Conservation (phyloP, 2,797 vertebrate genomes). For the Pseudochaenichthys georgianus region DNA sequence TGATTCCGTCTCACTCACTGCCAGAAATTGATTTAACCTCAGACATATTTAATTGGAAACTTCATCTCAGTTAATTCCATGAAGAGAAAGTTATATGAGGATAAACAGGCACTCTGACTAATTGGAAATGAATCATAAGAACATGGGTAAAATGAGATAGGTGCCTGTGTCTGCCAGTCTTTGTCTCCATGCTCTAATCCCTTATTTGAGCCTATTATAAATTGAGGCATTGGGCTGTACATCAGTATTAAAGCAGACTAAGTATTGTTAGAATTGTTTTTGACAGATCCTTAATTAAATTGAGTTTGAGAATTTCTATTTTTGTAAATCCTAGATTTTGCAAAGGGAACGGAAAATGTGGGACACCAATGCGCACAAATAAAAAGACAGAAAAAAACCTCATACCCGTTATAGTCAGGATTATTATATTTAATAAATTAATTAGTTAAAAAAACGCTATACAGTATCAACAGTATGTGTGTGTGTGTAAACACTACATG, state of each 20-base stretch:
- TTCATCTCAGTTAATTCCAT: constrained; percentile 46
- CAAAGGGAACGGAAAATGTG: not conserved
- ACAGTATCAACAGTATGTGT: too few species aligned
- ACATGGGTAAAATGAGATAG: constrained; percentile 27
- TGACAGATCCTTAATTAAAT: constrained; percentile 29
- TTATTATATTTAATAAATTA: not conserved
- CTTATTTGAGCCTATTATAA: constrained; percentile 33
- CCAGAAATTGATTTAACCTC: constrained; percentile 40
- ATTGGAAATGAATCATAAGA: constrained; percentile 63
- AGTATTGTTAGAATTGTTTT: constrained; percentile 14
- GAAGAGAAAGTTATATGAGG: constrained; percentile 48
- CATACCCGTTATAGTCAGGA: not conserved
- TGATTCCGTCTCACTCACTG: constrained; percentile 32
- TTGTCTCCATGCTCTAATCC: constrained; percentile 27
- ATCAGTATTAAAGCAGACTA: constrained; percentile 33
- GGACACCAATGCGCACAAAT: not conserved
- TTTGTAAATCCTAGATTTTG: constrained; percentile 7
- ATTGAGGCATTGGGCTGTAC: constrained; percentile 7
- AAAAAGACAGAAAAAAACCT: not conserved
- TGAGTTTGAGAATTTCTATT: not conserved
- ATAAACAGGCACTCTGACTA: constrained; percentile 59
- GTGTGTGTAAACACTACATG: too few species aligned
- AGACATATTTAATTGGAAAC: constrained; percentile 60
- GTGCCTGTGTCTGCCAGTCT: constrained; percentile 13
- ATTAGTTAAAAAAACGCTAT: too few species aligned